Evolutionary conservation across 2,113 vertebrate species (phyloP), one percentile per base, ranked within the genome.

Genomic region (Addax nasomaculatus): DNA sequence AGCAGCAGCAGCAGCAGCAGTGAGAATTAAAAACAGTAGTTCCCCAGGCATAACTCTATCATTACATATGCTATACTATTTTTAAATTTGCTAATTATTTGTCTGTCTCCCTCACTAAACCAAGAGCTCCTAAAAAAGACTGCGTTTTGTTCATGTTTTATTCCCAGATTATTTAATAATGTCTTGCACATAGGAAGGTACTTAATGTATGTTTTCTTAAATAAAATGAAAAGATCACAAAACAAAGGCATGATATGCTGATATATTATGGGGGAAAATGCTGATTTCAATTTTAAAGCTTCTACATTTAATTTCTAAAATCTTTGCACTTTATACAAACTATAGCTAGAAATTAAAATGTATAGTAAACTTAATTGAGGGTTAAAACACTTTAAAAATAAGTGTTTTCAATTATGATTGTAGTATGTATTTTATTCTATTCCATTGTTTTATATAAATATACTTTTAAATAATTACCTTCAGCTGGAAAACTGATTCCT

Each of bases 41-140:
- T 95, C 64, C 2, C 7, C 6, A 76, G 45, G 17, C 19, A 78
- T 45, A 70, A 84, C 4, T 79, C 30, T 84, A 57, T 90, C 39
- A 90, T 76, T 53, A 10, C 11, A 14, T 78, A 8, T 81, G n/a
- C 27, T 89, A 6, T 25, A 85, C 84, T 58, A 64, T 94, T 90
- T 88, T 95, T 25, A 92, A 70, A 90, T 76, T 81, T 92, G 49
- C 73, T 92, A 79, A 89, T 80, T 90, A 80, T 81, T 85, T 85
- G 7, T 80, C 64, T 90, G 21, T 93, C 51, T 85, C 33, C 7
- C 15, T 43, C 33, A 85, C 3, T 14, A 70, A 19, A 39, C 29
- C 78, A 2, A 83, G 60, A 90, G n/a, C 39, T 90, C 29, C 23
- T 73, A 55, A 64, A 53, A 62, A 62, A 95, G 16, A 89, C 49